Evolutionary conservation across 2,888 invertebrate genomes (phyloP).

Genomic region (Xanthia togata): DNA sequence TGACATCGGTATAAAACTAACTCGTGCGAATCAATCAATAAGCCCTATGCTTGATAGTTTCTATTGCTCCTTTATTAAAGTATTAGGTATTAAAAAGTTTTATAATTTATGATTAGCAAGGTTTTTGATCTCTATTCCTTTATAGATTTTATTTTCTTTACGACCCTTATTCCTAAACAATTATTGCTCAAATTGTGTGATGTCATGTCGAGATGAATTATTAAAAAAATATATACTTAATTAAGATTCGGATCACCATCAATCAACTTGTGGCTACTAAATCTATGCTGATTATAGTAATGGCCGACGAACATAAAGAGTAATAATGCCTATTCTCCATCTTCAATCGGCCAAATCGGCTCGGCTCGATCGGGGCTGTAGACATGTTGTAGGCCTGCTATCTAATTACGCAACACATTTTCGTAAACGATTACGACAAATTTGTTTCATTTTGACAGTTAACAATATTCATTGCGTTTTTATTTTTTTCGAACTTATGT

Average conservation of each 20-base stretch:
- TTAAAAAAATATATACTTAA: constrained; percentile 42
- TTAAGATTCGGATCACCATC: constrained; percentile 21
- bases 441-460: too few species aligned
- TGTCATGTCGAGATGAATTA: constrained; percentile 58
- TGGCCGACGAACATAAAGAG: constrained; percentile 1
- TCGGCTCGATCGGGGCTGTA: background rate
- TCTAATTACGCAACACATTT: too few species aligned
- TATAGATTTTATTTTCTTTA: constrained; percentile 30
- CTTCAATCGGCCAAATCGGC: background rate
- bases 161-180: constrained; percentile 47
- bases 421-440: too few species aligned
- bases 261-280: constrained; percentile 14
- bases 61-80: constrained; percentile 43
- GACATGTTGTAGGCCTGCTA: background rate
- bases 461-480: too few species aligned
- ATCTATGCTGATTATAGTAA: constrained; percentile 3
- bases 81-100: constrained; percentile 34
- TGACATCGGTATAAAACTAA: too few species aligned
- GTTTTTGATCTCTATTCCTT: constrained; percentile 41
- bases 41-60: constrained; percentile 43
- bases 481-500: too few species aligned
- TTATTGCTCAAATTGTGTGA: constrained; percentile 71
- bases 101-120: constrained; percentile 28
- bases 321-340: background rate
- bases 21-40: too few species aligned